A percentile compares a stretch with the other conserved stretches of the same genome.
Conservation (phyloP, 2,888 invertebrate species). For the Ferdinandea cuprea region DNA sequence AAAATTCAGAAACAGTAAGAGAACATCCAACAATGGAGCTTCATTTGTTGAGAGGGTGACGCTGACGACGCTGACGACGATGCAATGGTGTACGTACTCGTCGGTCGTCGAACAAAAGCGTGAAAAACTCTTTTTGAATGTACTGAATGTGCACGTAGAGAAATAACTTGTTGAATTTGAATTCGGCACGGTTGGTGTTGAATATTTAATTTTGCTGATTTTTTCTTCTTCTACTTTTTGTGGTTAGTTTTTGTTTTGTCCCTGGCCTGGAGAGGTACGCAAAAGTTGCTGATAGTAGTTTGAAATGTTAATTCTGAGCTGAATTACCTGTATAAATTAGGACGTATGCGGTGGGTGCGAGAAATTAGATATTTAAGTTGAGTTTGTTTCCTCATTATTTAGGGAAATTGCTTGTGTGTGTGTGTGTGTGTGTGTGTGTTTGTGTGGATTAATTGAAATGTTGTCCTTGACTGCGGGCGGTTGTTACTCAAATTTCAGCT, state of each 20-base stretch:
- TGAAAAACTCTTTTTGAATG: not conserved
- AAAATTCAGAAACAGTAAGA: not conserved
- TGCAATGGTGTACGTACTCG: constrained; percentile 1
- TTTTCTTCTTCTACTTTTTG: constrained; percentile 5
- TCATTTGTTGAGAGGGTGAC: not conserved
- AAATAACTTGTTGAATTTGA: constrained; percentile 70
- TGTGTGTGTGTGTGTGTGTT: not conserved
- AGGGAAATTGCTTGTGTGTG: not conserved
- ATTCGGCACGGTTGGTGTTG: constrained; percentile 54
- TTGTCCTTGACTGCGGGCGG: no score
- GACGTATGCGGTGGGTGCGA: not conserved
- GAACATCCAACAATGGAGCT: constrained; percentile 10
- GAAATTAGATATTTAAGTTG: not conserved
- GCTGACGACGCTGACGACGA: not conserved
- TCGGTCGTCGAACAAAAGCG: not conserved
- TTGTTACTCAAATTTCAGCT: no score
- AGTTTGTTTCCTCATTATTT: not conserved
- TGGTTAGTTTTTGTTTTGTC: not conserved
- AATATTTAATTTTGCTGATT: constrained; percentile 40
- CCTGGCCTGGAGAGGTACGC: not conserved
- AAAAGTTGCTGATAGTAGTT: constrained; percentile 2
- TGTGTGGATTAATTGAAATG: no score
- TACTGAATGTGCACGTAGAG: constrained; percentile 33
- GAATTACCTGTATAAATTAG: constrained; percentile 43
- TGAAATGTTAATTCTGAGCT: constrained; percentile 48